A percentile compares a stretch with the other conserved stretches of the same genome.
Evolutionary conservation across 2,797 vertebrate species (phyloP).

Genomic region (Scomberomorus guttatus): DNA sequence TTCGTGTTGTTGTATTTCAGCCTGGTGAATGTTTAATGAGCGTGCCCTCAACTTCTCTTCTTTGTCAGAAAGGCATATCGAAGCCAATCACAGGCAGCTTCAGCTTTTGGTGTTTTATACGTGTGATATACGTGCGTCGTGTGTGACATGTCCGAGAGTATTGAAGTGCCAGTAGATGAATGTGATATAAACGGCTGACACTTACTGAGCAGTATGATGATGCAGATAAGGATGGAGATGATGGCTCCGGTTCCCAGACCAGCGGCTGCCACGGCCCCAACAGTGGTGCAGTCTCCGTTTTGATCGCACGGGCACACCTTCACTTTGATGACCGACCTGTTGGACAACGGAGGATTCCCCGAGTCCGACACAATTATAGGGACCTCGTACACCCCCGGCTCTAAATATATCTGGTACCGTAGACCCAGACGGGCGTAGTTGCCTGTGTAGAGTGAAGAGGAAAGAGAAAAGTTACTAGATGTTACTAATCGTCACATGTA

Average conservation of each 20-base stretch:
- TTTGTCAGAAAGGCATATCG: slow-evolving; percentile 35
- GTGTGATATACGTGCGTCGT: background rate
- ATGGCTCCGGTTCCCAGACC: slow-evolving; percentile 95
- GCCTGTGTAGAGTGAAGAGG: slow-evolving; percentile 76
- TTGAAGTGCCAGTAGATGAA: background rate
- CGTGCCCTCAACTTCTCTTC: slow-evolving; percentile 11
- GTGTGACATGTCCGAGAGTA: background rate
- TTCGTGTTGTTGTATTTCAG: slow-evolving; percentile 49
- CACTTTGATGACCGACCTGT: slow-evolving; percentile 93
- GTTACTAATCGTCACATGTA: background rate
- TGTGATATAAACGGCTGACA: slow-evolving; percentile 40
- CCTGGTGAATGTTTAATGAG: slow-evolving; percentile 59
- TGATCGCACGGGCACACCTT: slow-evolving; percentile 96
- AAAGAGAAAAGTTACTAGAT: background rate
- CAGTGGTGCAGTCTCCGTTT: slow-evolving; percentile 93
- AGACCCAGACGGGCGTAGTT: slow-evolving; percentile 92
- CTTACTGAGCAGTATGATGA: slow-evolving; percentile 94
- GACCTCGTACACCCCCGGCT: slow-evolving; percentile 93
- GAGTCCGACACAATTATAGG: slow-evolving; percentile 93
- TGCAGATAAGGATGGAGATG: slow-evolving; percentile 94
- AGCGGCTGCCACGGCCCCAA: slow-evolving; percentile 91
- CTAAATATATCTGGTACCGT: slow-evolving; percentile 89
- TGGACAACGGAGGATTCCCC: slow-evolving; percentile 93
- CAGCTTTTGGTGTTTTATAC: slow-evolving; percentile 7
- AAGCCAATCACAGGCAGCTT: slow-evolving; percentile 17